Evolutionary conservation across 2,888 invertebrate genomes (phyloP), one percentile per base, ranked within the genome.

Genomic region (Pediacus dermestoides): DNA sequence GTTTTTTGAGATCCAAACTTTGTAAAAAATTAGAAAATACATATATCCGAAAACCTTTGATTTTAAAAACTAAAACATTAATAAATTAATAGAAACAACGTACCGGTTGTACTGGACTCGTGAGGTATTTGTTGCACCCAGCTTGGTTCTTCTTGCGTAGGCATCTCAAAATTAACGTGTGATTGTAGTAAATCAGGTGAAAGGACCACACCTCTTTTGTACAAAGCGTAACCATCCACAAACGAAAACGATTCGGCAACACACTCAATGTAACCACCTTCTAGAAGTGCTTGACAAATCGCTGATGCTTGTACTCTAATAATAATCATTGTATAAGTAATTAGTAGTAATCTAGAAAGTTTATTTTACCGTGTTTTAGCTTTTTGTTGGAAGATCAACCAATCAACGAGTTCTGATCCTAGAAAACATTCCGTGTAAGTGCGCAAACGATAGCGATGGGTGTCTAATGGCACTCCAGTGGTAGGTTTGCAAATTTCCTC

Each of bases 331-430:
- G n/a, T n/a, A n/a, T n/a, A n/a, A n/a, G n/a, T 11, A 34, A 30
- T 39, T 15, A 13, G 16, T 28, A 26, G 10, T 9, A 9, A 9
- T 26, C 21, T 36, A 16, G 27, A 34, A 16, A 25, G 22, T 25
- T 11, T 22, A 16, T 7, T 16, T 49, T 66, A 85, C 88, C 87
- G 80, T 1, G 81, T 82, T 33, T 81, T 80, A 23, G 85, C 83
- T 61, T 81, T 82, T 43, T 86, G 84, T 56, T 87, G 84, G 34
- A 79, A 76, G 60, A 88, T 78, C 10, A 91, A 72, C 90, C 90
- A 91, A 60, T 89, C 88, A 2, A 90, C 80, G 7, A 91, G 68
- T 58, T 89, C 87, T 39, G 80, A 81, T 2, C 89, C 90, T 9
- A 84, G 74, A 70, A 89, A 84, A 50, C 88, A 88, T 32, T 80